Evolutionary conservation across 2,888 invertebrate genomes (phyloP).

Genomic region (Macroteleia sp.): DNA sequence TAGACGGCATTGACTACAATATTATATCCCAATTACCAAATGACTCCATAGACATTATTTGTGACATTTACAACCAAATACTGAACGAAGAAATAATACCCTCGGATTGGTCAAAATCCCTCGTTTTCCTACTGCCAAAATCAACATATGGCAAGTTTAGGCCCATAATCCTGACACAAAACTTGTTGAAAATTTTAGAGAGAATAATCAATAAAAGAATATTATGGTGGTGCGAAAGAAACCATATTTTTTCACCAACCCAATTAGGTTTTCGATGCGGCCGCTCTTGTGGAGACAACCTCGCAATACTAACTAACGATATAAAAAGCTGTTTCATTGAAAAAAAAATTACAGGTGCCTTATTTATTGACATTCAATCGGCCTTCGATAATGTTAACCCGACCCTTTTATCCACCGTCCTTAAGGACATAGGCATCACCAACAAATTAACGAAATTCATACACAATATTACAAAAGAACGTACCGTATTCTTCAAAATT

Average conservation of each 20-base stretch:
- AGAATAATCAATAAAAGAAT: constrained; percentile 9
- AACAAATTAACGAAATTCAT: neutral
- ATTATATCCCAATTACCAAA: neutral
- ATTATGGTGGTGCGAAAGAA: neutral
- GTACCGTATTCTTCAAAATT: too few species aligned
- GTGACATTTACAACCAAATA: neutral
- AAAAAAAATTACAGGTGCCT: neutral
- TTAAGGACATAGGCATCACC: neutral
- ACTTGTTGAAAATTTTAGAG: constrained; percentile 1
- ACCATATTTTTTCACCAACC: neutral
- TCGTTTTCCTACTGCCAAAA: constrained; percentile 3
- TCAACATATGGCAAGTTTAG: neutral
- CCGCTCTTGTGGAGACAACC: neutral
- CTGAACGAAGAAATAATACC: neutral
- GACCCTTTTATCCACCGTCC: neutral
- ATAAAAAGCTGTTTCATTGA: neutral
- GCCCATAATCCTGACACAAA: constrained; percentile 2
- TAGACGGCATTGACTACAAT: neutral
- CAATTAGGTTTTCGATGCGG: constrained; percentile 5
- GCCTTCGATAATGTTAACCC: constrained; percentile 12
- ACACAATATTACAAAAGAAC: too few species aligned
- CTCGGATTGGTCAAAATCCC: neutral
- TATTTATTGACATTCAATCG: constrained; percentile 7
- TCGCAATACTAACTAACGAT: neutral
- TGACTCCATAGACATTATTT: neutral